Conservation (phyloP, 1,140 invertebrate species). For the Leptinotarsa texana region DNA sequence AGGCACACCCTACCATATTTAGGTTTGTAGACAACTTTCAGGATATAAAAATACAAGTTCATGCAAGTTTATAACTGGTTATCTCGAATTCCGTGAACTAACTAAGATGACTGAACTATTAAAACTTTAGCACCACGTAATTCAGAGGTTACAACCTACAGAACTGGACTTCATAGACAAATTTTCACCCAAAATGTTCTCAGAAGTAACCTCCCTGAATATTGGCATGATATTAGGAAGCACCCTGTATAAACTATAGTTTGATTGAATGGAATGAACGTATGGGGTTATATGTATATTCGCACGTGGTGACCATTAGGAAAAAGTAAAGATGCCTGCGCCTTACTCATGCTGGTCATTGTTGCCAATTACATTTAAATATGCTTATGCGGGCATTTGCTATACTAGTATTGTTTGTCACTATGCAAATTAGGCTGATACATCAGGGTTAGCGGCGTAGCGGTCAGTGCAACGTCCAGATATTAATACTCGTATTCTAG, state of each 20-base stretch:
- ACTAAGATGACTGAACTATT: too few relatives aligned
- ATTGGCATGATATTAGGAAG: too few relatives aligned
- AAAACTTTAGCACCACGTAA: too few relatives aligned
- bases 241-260: neutral
- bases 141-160: too few relatives aligned
- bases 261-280: neutral
- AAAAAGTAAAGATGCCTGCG: constrained; percentile 2
- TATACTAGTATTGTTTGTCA: constrained; percentile 17
- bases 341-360: constrained; percentile 23
- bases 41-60: too few relatives aligned
- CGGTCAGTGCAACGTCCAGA: constrained; percentile 22
- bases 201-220: too few relatives aligned
- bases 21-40: too few relatives aligned
- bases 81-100: too few relatives aligned
- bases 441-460: constrained; percentile 17
- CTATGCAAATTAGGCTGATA: constrained; percentile 20
- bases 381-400: constrained; percentile 14
- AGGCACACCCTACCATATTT: too few relatives aligned
- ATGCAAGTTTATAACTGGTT: too few relatives aligned
- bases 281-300: neutral
- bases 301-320: constrained; percentile 20
- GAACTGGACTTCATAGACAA: too few relatives aligned
- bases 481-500: constrained; percentile 13
- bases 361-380: constrained; percentile 24
- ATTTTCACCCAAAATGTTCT: too few relatives aligned